Evolutionary conservation across 2,113 vertebrate species (phyloP), one percentile per base, ranked within the genome.

Genomic region (Phalacrocorax brasilianus): DNA sequence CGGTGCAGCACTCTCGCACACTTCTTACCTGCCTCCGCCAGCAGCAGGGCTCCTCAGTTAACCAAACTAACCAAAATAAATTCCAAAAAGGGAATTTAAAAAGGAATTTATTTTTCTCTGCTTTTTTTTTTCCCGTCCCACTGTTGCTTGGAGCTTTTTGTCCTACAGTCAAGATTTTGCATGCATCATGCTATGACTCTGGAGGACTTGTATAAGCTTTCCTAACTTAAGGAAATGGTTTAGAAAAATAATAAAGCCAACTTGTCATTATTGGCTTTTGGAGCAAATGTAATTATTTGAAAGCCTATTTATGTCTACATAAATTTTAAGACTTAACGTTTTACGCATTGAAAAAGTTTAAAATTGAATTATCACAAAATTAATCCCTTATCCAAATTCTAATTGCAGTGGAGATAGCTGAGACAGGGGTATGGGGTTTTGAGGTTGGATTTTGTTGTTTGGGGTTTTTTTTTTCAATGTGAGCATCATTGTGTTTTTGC

Each of bases 341-440:
- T 49, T 78, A 65, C 52, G 38, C 21, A 50, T 58, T 79, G 49
- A 1, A 50, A 58, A 72, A 33, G 4, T 49, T 55, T 38, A 12
- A 66, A 82, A 44, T 30, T 9, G 32, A 20, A 23, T 71, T 80
- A 38, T 74, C 75, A 49, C 17, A 10, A 55, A 65, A 53, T 81
- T 19, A 32, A 45, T 30, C 16, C 35, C 75, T 53, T 32, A 40
- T 24, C 8, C 32, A 61, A 49, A 66, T 49, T 38, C 42, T 24
- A 40, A 14, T 49, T 72, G 53, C 32, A 8, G 15, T 30, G 22
- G 38, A 62, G 47, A 44, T 9, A 70, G 53, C 30, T 49, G 38
- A 47, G 65, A 19, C 0, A 1, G 17, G 6, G 16, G 2, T 32
- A 24, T 30, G 32, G 38, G 22, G 38, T 1, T 65, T 53, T 27